These are phyloP conservation scores for Chlamydotis undulata DNA, from an alignment of 2,113 vertebrate genomes.

Conservation along the genomic window DNA sequence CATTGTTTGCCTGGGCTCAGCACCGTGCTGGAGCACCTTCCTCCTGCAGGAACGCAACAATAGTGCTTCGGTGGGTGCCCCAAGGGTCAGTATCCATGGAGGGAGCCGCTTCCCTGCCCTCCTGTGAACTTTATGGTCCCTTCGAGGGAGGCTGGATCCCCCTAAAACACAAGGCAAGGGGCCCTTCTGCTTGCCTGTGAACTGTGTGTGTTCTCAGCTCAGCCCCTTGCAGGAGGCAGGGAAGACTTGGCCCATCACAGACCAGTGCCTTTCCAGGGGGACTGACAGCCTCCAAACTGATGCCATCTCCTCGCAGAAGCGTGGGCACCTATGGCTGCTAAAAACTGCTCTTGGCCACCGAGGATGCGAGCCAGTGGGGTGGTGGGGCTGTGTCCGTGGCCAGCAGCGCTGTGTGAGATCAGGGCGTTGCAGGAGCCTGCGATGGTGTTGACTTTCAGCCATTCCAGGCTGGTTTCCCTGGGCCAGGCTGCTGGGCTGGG, in stretches of 20 bases:
- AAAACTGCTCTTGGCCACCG: not conserved
- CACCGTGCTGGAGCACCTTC: rapidly evolving
- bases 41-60: not conserved
- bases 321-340: not conserved
- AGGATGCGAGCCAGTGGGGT: not conserved
- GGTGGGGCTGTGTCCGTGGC: not conserved
- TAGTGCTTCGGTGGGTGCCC: not conserved
- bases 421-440: not conserved
- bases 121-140: not conserved
- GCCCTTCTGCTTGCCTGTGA: not conserved
- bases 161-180: not conserved
- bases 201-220: not conserved
- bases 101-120: not conserved
- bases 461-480: not conserved
- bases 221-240: not conserved
- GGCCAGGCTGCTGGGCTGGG: not conserved
- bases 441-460: not conserved
- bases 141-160: not conserved
- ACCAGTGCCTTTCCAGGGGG: not conserved
- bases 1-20: not conserved
- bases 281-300: not conserved
- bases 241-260: not conserved
- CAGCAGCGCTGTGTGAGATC: not conserved
- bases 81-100: not conserved
- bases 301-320: rapidly evolving